Base-by-base conservation (phyloP, 2,113 vertebrate genomes). In the Albula goreensis region DNA sequence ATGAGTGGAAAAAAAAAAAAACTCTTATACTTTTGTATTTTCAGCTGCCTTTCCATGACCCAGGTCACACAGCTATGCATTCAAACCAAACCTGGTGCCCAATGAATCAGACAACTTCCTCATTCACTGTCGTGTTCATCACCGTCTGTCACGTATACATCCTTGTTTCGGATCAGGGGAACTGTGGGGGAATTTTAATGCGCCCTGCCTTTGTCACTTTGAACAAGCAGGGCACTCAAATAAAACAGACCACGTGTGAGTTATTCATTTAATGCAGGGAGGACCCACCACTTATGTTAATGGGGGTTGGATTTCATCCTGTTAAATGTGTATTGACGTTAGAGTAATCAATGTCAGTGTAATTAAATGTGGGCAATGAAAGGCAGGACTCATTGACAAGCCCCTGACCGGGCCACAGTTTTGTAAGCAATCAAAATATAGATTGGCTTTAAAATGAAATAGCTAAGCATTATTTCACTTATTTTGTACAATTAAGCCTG, bases 281-380 rank as follows among this genome's bases (percentile, higher is more conserved):
- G 81, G 53, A 19, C 25, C 53, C 17, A 7, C 56, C 56, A 48
- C 15, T 70, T 81, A 49, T 81, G 50, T 25, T 85, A 84, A 85
- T 57, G 78, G 52, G 80, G 57, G 12, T 80, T 63, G 78, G 56
- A 87, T 81, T 81, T 74, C 63, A 74, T 56, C 13, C 66, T 56
- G 22, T 81, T 87, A 87, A 87, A 87, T 84, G 77, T 50, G 50
- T 78, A 57, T 80, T 83, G 74, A 87, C 78, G 53, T 57, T 53
- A 56, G 79, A 50, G 11, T 78, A 81, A 81, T 87, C 86, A 87
- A 87, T 84, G 78, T 81, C 49, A 84, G 25, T 31, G 70, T 87
- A 87, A 87, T 87, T 87, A 85, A 87, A 87, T 80, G 70, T 63
- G 84, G 84, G 53, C 48, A 60, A 19, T 79, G 57, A 53, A 63